Evolutionary conservation across 2,113 vertebrate species (phyloP), one percentile per base, ranked within the genome.

Genomic region (Orcinus orca): DNA sequence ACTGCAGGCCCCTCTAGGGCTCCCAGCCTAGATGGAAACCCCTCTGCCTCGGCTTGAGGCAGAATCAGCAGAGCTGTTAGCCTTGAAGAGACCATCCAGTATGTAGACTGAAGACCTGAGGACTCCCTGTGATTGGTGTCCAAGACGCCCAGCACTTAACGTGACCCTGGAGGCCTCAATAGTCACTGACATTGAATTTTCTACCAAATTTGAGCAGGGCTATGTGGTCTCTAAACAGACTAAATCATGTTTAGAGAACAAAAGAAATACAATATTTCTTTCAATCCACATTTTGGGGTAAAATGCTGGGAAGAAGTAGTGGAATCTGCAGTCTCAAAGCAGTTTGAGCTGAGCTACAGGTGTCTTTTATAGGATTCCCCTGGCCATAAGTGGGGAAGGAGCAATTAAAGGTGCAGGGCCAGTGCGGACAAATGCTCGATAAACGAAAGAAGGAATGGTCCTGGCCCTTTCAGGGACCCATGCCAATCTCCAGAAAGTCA

Each of bases 401-500:
- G 44, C 20, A 90, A n/a, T 76, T 90, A 90, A 96, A 93, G 1
- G 58, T 91, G 1, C 62, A 95, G 70, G 36, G 20, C 41, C 60
- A 83, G 9, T 17, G 20, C 6, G 38, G 38, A 88, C 71, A 97
- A 94, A 88, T 55, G 33, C 47, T 88, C 92, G 55, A 50, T 73
- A 58, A 85, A 58, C 81, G 44, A 90, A 94, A 89, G 33, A 87
- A 88, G 71, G 17, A 94, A 71, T 20, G 17, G 2, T 82, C 17
- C 68, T 77, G 17, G 26, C 73, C 31, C 53, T 92, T 96, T 90
- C 83, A 89, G 41, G 41, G 31, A 60, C 50, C 41, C 15, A 89
- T 67, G 93, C 62, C 23, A 90, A 84, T 87, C 29, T 96, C 50
- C 47, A 92, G 86, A 93, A 95, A 90, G 23, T 67, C n/a, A 63